These are phyloP conservation scores for Pseudachorutes palmiensis DNA, from an alignment of 1,140 invertebrate species.

Conservation along the genomic window DNA sequence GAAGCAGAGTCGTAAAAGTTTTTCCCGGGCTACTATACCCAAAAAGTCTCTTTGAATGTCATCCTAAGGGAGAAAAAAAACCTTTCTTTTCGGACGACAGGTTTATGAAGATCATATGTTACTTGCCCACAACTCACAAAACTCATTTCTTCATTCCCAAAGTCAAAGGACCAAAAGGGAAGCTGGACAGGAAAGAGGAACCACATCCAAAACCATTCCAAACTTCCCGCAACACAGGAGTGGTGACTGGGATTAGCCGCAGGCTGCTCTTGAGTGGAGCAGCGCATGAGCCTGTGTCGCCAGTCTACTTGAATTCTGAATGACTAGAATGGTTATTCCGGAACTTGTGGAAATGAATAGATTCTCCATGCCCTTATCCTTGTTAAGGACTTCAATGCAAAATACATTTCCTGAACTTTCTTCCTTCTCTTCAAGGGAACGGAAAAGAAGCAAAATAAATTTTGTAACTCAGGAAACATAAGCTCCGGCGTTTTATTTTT, in stretches of 20 bases:
- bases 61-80: constrained; percentile 31
- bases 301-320: no score
- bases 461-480: constrained; percentile 2
- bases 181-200: no score
- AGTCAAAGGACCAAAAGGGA: neutral
- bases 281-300: no score
- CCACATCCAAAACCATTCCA: no score
- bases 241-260: no score
- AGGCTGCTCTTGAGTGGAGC: no score
- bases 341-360: neutral
- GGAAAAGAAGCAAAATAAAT: neutral
- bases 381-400: neutral
- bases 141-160: neutral
- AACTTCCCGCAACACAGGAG: no score
- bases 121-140: constrained; percentile 27
- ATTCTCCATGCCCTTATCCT: neutral
- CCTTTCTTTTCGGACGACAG: constrained; percentile 31
- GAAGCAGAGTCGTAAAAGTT: constrained; percentile 38
- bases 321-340: no score
- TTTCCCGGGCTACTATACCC: constrained; percentile 32
- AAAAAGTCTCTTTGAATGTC: constrained; percentile 34
- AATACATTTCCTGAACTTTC: neutral
- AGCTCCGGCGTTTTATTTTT: neutral
- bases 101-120: constrained; percentile 39
- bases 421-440: neutral